Evolutionary conservation across 1,140 invertebrate genomes (phyloP).

Genomic region (Drosophila subobscura): DNA sequence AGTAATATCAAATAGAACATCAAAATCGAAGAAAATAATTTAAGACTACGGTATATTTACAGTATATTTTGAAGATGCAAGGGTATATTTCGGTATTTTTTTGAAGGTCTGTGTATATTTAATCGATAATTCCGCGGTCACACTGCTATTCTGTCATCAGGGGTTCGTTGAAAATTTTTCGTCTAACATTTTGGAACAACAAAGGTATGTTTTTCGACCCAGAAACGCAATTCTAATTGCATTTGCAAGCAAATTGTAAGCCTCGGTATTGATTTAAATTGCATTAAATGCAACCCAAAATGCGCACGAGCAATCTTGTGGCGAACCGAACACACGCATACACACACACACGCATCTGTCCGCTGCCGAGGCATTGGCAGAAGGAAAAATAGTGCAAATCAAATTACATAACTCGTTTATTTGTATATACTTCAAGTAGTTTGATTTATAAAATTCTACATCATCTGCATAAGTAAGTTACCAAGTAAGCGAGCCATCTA

Average conservation of each 20-base stretch:
- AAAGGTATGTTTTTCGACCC: constrained; percentile 73
- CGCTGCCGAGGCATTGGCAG: constrained; percentile 60
- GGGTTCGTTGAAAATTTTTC: constrained; percentile 70
- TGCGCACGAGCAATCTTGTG: constrained; percentile 14
- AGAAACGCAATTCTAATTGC: constrained; percentile 28
- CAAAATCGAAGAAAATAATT: too few species aligned
- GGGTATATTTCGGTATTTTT: too few species aligned
- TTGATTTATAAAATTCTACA: constrained; percentile 46
- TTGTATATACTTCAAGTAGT: constrained; percentile 14
- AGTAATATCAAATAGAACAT: too few species aligned
- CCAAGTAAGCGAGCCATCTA: constrained; percentile 37
- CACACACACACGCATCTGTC: constrained; percentile 36
- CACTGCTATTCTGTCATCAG: constrained; percentile 48
- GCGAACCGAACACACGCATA: constrained; percentile 21
- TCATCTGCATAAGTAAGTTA: constrained; percentile 59
- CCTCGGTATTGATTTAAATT: constrained; percentile 43
- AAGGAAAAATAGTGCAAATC: constrained; percentile 60
- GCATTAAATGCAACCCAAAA: constrained; percentile 51
- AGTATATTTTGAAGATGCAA: too few species aligned
- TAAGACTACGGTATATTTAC: too few species aligned
- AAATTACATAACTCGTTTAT: constrained; percentile 70
- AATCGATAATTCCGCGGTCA: background rate
- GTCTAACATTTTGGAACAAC: constrained; percentile 73
- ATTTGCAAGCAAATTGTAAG: constrained; percentile 57
- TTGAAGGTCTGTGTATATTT: too few species aligned